These are phyloP conservation scores for Talpa occidentalis DNA, from an alignment of 2,113 vertebrate genomes.

Conservation along the genomic window DNA sequence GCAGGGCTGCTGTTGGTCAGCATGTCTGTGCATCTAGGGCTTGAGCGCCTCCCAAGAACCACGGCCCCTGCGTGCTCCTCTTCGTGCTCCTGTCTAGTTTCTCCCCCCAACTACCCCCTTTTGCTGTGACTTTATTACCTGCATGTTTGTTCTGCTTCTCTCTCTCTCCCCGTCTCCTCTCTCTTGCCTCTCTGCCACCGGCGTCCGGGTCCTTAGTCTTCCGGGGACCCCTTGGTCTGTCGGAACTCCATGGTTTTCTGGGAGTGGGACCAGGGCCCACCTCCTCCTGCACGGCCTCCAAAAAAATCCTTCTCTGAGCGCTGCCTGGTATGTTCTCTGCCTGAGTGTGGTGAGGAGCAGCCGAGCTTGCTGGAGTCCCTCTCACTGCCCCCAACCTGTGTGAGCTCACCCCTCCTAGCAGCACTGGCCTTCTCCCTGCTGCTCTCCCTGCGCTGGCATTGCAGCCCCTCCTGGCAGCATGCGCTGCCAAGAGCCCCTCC, in stretches of 20 bases:
- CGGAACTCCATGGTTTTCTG: conserved; percentile 96
- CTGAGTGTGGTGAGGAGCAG: conserved; percentile 66
- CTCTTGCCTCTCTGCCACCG: conserved; percentile 76
- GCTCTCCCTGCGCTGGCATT: not conserved
- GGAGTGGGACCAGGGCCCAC: conserved; percentile 94
- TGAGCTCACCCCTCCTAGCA: no score
- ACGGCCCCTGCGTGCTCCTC: conserved; percentile 62
- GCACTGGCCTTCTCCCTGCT: not conserved
- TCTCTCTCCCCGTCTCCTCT: conserved; percentile 68
- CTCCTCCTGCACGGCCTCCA: conserved; percentile 92
- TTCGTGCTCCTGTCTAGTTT: conserved; percentile 51
- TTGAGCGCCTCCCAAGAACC: conserved; percentile 21
- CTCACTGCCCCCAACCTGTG: no score
- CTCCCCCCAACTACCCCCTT: conserved; percentile 53
- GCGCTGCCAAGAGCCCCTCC: no score
- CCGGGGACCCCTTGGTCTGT: conserved; percentile 90
- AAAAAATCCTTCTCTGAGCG: conserved; percentile 97
- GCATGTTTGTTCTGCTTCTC: conserved; percentile 88
- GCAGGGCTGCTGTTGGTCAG: conserved; percentile 64
- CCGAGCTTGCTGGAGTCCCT: no score
- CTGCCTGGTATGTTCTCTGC: conserved; percentile 94
- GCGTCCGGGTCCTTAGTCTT: conserved; percentile 87
- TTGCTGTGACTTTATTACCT: conserved; percentile 80
- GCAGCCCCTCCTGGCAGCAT: no score
- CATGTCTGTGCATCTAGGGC: conserved; percentile 47